Evolutionary conservation across 2,113 vertebrate genomes (phyloP).

Genomic region (Daboia siamensis): DNA sequence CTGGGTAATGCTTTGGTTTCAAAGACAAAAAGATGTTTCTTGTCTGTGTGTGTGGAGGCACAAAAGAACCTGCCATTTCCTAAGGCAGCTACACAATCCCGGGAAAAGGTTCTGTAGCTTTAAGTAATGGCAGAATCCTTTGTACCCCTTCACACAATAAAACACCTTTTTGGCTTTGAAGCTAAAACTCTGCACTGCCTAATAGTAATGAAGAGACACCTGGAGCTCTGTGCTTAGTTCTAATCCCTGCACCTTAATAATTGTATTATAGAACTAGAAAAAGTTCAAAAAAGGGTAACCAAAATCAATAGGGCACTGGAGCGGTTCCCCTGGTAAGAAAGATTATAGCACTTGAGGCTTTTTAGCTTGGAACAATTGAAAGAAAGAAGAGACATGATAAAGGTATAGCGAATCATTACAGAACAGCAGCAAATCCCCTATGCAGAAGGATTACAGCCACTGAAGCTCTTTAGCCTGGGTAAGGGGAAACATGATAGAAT

Average conservation of each 20-base stretch:
- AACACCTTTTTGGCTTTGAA: not conserved
- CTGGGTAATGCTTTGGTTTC: not conserved
- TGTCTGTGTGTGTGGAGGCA: not conserved
- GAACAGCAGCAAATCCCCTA: not conserved
- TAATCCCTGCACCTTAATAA: not conserved
- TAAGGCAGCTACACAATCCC: not conserved
- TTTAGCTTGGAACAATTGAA: not conserved
- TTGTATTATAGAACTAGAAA: not conserved
- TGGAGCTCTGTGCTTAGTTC: not conserved
- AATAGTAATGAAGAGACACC: not conserved
- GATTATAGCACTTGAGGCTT: not conserved
- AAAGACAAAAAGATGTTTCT: not conserved
- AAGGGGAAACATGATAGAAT: not conserved
- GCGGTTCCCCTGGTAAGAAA: not conserved
- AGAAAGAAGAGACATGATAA: not conserved
- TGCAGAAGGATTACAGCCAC: not conserved
- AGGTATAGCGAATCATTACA: not conserved
- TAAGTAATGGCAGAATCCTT: not conserved
- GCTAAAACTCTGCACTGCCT: not conserved
- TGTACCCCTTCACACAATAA: not conserved
- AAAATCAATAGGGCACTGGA: not conserved
- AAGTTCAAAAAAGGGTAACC: not conserved
- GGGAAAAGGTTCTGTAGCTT: not conserved
- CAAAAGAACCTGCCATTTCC: not conserved
- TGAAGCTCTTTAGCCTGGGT: not conserved